Evolutionary conservation across 2,888 invertebrate genomes (phyloP).

Genomic region (Drosophila niveifrons): DNA sequence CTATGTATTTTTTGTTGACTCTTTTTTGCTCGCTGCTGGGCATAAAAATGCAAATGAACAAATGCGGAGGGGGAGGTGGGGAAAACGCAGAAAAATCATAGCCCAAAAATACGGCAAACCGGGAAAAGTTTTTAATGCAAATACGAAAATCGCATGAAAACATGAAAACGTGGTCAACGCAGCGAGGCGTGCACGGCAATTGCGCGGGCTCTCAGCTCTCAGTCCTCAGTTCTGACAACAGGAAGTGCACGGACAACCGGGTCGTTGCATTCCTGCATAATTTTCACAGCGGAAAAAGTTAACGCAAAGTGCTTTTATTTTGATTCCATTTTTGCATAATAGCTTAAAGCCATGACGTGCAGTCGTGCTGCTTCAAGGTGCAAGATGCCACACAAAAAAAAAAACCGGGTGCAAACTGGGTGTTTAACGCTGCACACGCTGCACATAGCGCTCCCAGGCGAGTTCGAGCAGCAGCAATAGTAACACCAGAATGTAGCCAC

Average conservation of each 20-base stretch:
- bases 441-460: slow-evolving; percentile 61
- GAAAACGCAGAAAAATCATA: slow-evolving; percentile 50
- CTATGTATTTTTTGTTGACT: neutral
- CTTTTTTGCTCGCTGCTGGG: slow-evolving; percentile 3
- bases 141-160: slow-evolving; percentile 73
- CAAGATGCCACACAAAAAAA: neutral
- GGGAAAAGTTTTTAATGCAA: slow-evolving; percentile 75
- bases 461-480: slow-evolving; percentile 74
- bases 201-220: slow-evolving; percentile 17
- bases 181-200: slow-evolving; percentile 58
- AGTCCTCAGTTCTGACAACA: slow-evolving; percentile 36
- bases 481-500: slow-evolving; percentile 68
- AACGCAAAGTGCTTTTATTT: slow-evolving; percentile 64
- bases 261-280: slow-evolving; percentile 59
- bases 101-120: slow-evolving; percentile 60
- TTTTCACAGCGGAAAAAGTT: slow-evolving; percentile 68
- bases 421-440: slow-evolving; percentile 14
- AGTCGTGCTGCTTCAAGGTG: slow-evolving; percentile 12
- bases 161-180: slow-evolving; percentile 56
- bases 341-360: slow-evolving; percentile 50
- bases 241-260: slow-evolving; percentile 44
- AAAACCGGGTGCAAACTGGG: slow-evolving; percentile 12
- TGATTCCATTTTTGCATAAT: slow-evolving; percentile 42
- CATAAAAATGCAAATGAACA: slow-evolving; percentile 68
- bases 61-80: slow-evolving; percentile 21